Evolutionary conservation across 2,113 vertebrate genomes (phyloP).

Genomic region (Mohoua ochrocephala): DNA sequence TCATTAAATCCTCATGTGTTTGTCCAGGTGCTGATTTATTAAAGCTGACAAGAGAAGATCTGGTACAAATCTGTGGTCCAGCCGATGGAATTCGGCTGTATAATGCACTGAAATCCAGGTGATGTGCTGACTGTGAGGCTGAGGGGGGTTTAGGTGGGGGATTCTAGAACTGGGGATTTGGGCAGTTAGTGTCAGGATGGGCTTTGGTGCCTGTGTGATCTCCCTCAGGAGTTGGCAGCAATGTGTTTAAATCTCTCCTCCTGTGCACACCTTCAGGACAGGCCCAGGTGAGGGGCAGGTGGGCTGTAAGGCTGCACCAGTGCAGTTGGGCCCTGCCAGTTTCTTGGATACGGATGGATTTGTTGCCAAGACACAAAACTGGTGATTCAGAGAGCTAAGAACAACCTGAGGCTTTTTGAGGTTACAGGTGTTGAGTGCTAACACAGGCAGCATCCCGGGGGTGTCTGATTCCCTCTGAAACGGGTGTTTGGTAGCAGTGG

Average conservation of each 20-base stretch:
- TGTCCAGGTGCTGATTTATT: constrained; percentile 90
- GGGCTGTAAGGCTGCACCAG: neutral
- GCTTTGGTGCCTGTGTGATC: neutral
- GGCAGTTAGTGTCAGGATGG: neutral
- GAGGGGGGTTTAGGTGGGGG: neutral
- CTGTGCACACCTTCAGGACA: neutral
- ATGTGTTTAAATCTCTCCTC: neutral
- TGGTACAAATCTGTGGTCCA: constrained; percentile 92
- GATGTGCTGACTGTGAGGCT: neutral
- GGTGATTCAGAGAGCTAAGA: constrained; percentile 23
- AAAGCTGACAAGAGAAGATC: constrained; percentile 90
- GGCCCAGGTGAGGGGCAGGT: neutral
- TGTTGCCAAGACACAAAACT: constrained; percentile 45
- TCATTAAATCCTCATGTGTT: neutral
- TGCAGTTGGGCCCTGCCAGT: neutral
- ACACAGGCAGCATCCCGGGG: neutral
- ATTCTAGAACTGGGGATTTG: neutral
- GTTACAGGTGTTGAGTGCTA: neutral
- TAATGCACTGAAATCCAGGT: constrained; percentile 94
- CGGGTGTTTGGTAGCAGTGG: neutral
- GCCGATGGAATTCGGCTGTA: constrained; percentile 93
- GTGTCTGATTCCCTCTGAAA: neutral
- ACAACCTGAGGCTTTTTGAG: constrained; percentile 1
- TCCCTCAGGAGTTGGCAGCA: neutral
- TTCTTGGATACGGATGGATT: constrained; percentile 14